Evolutionary conservation across 2,797 vertebrate genomes (phyloP), one percentile per base, ranked within the genome.

Genomic region (Lepus townsendii): DNA sequence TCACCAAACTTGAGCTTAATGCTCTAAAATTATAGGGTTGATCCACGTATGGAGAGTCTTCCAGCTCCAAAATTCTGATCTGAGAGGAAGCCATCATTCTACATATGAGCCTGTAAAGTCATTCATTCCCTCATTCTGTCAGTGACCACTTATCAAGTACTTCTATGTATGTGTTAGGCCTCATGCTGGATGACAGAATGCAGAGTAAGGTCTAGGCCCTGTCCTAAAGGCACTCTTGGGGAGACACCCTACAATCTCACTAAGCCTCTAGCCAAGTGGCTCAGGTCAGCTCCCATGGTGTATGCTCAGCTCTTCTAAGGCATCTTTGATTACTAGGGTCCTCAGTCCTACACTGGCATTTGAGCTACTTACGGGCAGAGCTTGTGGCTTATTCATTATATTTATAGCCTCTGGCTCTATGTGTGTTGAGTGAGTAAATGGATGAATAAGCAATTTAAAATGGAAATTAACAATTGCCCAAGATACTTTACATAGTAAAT

Each of bases 381-480:
- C 54, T 38, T 77, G 27, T 24, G 26, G n/a, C 7, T 93, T 68
- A 93, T 22, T 82, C 83, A 85, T 63, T 8, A 68, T 57, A 87
- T 42, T 22, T 62, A 68, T 6, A 72, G 50, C 30, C 32, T 75
- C 32, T 75, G 82, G n/a, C 35, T 90, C 68, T 69, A 30, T 30
- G 75, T 73, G 65, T 79, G 10, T 69, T 86, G 72, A 35, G 26
- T 83, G 19, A 89, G 5, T n/a, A 50, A 84, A 79, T 71, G 32
- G 89, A 24, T 69, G 11, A 79, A 54, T 77, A 0, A 96, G 72
- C 63, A 76, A 75, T 57, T 92, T 66, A 90, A 12, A 89, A 95
- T 76, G 54, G 76, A 7, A 11, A 83, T 95, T 92, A 92, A 90
- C 71, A 83, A 38, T 27, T 65, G 22, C 42, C 75, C n/a, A 93